Evolutionary conservation across 2,113 vertebrate genomes (phyloP), one percentile per base, ranked within the genome.

Genomic region (Piaya cayana): DNA sequence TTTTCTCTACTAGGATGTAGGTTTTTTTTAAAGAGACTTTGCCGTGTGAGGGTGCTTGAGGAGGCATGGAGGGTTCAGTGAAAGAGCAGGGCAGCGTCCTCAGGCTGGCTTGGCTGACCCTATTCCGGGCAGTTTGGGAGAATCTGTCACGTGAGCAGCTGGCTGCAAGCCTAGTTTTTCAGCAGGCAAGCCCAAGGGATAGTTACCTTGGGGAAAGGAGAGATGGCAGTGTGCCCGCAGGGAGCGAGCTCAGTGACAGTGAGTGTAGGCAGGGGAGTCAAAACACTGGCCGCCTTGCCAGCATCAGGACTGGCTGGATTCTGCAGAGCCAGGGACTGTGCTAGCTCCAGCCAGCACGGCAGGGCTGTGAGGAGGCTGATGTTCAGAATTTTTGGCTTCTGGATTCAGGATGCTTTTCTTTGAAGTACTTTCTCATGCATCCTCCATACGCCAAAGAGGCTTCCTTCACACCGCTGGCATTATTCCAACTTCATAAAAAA

Each of bases 401-500:
- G 39, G 32, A 42, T 30, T 85, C 29, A 4, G 1, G 3, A 37
- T n/a, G 37, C 8, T 92, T 18, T 81, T 59, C 58, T 90, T 78
- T 74, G 47, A 62, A 81, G 26, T 1, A 1, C 60, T 75, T 92
- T 19, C 71, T 68, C 8, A 13, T 67, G 37, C 55, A 42, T 77
- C 69, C 32, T 92, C 52, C 9, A 7, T 49, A 62, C 43, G 83
- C 60, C 32, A 29, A 55, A 74, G 91, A 62, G 14, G 49, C 64
- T 91, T 1, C 8, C 64, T 84, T 89, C 22, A 18, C 18, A 5
- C 47, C 0, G 5, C 64, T 95, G 95, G 93, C 91, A 16, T 74
- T 42, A 15, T 56, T 96, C 83, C 95, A 94, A 86, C 83, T 81
- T 88, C 76, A 65, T 91, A 78, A 93, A 96, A 86, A 59, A n/a